Base-by-base conservation (phyloP, 2,113 vertebrate species). In the Accipiter cooperii region DNA sequence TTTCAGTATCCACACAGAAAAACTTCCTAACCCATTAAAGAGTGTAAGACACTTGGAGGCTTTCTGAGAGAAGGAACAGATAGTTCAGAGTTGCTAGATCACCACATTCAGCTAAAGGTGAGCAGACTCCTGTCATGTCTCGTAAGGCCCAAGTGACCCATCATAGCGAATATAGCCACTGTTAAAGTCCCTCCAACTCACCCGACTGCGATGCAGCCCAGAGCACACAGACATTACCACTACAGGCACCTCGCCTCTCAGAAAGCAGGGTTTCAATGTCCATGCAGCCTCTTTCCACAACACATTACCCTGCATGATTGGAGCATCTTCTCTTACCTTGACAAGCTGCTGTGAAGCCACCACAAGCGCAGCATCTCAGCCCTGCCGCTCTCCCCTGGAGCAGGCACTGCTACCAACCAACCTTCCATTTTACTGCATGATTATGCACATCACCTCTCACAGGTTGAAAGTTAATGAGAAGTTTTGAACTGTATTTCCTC, bases 151-250 rank as follows among this genome's bases (percentile, higher is more conserved):
- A 64, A 36, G 12, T 51, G 60, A 40, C 20, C 24, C 52, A 12
- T 52, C 24, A 26, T 31, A 49, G 31, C 0, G 5, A 74, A 68
- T n/a, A 22, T 1, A 60, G 6, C 34, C n/a, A 49, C 4, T 1
- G 8, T 29, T 80, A 40, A 33, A 33, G 5, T n/a, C 54, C 13
- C 70, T 76, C 38, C 34, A 42, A 19, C 38, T 36, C 9, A 4
- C 13, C 7, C 1, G 1, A 21, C 7, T 6, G 54, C 76, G 33
- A 5, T 15, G 20, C 29, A 44, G 25, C 60, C 26, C 10, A 33
- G 36, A 57, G 57, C 14, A 49, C 16, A 33, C 51, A 54, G 66
- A 47, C 13, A 17, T 17, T 22, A 13, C 17, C 1, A 2, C 25
- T 54, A 7, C 64, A 29, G 49, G 15, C 24, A 46, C 36, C 63